Evolutionary conservation across 2,797 vertebrate species (phyloP), one percentile per base, ranked within the genome.

Genomic region (Atherinosoma microstoma): DNA sequence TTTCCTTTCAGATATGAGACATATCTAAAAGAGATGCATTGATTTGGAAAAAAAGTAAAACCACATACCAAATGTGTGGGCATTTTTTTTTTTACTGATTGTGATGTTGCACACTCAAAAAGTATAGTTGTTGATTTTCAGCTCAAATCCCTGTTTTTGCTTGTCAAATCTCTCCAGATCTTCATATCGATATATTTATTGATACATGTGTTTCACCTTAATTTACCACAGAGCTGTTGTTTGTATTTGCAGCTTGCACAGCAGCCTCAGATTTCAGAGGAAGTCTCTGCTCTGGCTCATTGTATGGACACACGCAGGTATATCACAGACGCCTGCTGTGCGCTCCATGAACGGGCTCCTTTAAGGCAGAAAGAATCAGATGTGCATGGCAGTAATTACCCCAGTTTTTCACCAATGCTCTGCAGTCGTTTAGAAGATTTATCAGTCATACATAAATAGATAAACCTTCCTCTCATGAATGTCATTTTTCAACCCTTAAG

Each of bases 391-490:
- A 60, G 87, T 89, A 85, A 92, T 89, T 91, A 87, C 64, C 58
- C 32, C 24, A 18, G 72, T 66, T 84, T 76, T 84, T 75, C 58
- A 58, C 76, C 84, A 79, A 81, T 82, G 87, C 29, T 62, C 82
- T 72, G 78, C 7, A 61, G 82, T 79, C 78, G 89, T 90, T 91
- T 84, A 77, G 63, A 78, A 87, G 78, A 89, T 90, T 81, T 85
- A 91, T 91, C 82, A 87, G 82, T 86, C 70, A 64, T 66, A 76
- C 66, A 86, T 87, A 88, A 92, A 91, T 83, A 89, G 90, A 91
- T 83, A 76, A 53, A 54, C 51, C 78, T 65, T 58, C 35, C 51
- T 84, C 54, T 73, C 40, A 32, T 82, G 72, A 58, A 70, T 84
- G 70, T 79, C 70, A 63, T 58, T 73, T 66, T 36, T 49, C 32